Evolutionary conservation across 1,140 invertebrate genomes (phyloP).

Genomic region (Pogonomyrmex barbatus): DNA sequence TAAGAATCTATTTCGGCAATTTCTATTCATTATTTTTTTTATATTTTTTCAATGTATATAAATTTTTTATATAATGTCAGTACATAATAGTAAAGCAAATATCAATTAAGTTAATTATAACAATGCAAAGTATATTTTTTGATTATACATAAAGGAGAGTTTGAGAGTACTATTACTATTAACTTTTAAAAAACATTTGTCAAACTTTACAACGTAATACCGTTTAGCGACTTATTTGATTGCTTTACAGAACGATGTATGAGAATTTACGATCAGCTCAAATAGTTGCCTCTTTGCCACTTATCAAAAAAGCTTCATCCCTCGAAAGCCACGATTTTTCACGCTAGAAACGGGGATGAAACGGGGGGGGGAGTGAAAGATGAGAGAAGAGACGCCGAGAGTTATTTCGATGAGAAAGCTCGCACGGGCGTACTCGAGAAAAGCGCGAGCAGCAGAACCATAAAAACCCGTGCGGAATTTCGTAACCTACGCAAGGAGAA

Average conservation of each 20-base stretch:
- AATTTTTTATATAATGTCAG: not conserved
- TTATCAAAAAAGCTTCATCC: constrained; percentile 62
- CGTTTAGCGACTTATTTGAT: constrained; percentile 21
- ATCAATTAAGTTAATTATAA: not conserved
- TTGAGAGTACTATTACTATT: not conserved
- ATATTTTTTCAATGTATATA: not conserved
- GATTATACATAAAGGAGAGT: not conserved
- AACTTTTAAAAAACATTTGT: constrained; percentile 1
- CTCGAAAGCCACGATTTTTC: constrained; percentile 66
- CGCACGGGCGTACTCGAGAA: constrained; percentile 27
- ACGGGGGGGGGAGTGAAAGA: constrained; percentile 29
- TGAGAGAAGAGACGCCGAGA: constrained; percentile 46
- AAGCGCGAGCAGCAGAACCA: not conserved
- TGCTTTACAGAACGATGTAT: constrained; percentile 49
- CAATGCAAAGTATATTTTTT: not conserved
- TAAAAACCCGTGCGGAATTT: constrained; percentile 52
- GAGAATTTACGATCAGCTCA: constrained; percentile 35
- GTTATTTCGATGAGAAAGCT: constrained; percentile 61
- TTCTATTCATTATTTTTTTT: not conserved
- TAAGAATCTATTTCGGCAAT: not conserved
- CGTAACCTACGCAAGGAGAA: not conserved
- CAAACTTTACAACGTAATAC: constrained; percentile 8
- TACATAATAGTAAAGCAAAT: not conserved
- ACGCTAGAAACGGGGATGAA: constrained; percentile 38
- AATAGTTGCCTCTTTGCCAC: constrained; percentile 65